Evolutionary conservation across 1,140 invertebrate species (phyloP), one percentile per base, ranked within the genome.

Genomic region (Micrasema minimum): DNA sequence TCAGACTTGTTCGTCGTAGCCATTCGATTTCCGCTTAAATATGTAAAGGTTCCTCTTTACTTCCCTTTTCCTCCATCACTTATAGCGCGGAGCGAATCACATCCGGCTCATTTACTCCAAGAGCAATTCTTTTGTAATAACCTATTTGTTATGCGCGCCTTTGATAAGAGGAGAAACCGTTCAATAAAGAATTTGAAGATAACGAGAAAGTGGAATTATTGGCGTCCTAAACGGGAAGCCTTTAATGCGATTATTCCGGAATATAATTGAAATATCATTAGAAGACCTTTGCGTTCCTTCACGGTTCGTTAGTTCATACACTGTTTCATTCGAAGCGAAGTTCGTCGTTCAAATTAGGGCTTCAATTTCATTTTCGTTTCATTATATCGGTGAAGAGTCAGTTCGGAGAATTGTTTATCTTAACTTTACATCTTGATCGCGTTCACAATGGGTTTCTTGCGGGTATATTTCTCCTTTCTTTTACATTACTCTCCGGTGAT

Each of bases 221-320:
- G 20, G 48, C 48, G 18, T 55, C 26, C 45, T 31, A 64, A 22
- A 48, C 16, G 59, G 43, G 41, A n/a, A 2, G 53, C 26, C 37
- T 31, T 16, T 22, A 53, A 41, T 55, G 48, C 65, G 48, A 41
- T 68, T n/a, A 46, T 68, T 64, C 50, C 37, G 50, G 48, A 43
- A 23, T 48, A 64, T 73, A 73, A 73, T 73, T 73, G 61, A 73
- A 66, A 65, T 46, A 66, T 66, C 71, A 73, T 73, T 69, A 73
- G 71, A 45, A 31, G 20, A 26, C 46, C 31, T 50, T 53, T 6
- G 14, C 35, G 16, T 53, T 41, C 41, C n/a, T 66, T 55, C 48
- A 67, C 67, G 45, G 43, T 70, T 73, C 66, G 66, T 69, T 73
- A 72, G 65, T 50, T 22, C 61, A 23, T 41, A 59, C 37, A 45